Conservation (phyloP, 53 echinoderm and acorn worm species). For the Apostichopus leukothele region DNA sequence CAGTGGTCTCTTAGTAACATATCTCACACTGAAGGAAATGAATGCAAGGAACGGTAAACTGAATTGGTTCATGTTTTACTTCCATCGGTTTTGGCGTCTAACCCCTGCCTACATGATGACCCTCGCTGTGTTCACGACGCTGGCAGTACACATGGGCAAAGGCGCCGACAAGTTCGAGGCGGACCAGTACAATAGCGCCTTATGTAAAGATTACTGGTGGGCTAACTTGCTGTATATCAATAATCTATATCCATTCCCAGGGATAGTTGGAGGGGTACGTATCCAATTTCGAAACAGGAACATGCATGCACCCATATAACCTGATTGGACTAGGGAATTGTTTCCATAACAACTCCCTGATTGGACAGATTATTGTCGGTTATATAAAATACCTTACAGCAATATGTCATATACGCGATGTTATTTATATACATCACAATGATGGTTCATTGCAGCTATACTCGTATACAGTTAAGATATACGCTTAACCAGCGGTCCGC, state of each 20-base stretch:
- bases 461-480: no score
- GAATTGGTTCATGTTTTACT: conserved; percentile 70
- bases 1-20: conserved; percentile 66
- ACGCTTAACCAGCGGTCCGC: no score
- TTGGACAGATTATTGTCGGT: no score
- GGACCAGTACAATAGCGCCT: not conserved
- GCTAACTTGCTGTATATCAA: conserved; percentile 66
- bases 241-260: conserved; percentile 65
- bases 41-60: conserved; percentile 27
- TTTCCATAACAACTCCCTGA: no score
- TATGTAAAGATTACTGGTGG: conserved; percentile 63
- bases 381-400: no score
- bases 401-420: no score
- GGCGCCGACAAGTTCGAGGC: conserved; percentile 21
- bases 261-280: not conserved
- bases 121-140: conserved; percentile 44
- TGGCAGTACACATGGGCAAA: conserved; percentile 48
- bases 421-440: no score
- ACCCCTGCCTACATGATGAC: conserved; percentile 66
- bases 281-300: no score
- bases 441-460: no score
- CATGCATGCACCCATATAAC: no score
- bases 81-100: conserved; percentile 77
- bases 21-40: conserved; percentile 56
- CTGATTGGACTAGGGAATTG: no score